Evolutionary conservation across 2,888 invertebrate species (phyloP), one percentile per base, ranked within the genome.

Genomic region (Scaptomyza caliginosa): DNA sequence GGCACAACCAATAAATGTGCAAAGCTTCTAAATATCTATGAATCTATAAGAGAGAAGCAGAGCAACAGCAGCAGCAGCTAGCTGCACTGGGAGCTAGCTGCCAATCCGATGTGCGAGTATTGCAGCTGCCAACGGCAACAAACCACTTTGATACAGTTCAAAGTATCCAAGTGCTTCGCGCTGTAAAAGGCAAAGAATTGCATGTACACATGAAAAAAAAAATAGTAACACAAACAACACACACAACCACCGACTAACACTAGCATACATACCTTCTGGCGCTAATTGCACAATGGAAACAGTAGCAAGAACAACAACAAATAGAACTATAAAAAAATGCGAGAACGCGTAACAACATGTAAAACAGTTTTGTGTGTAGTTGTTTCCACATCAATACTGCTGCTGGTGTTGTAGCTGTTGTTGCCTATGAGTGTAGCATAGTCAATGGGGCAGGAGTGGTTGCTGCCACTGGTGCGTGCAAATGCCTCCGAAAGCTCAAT

Each of bases 111-210:
- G 46, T 54, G 58, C 58, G 77, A 26, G 59, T 30, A 51, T 66
- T 76, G 24, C 72, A 62, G 64, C 58, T 73, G 77, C 74, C 77
- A 64, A 59, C 52, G 80, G 77, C 76, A 60, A 65, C 67, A 70
- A 79, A 64, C 77, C 72, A 57, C 86, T 79, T 79, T 72, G 80
- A 86, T 76, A 49, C 67, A 83, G 86, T 86, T 80, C 67, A 77
- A 81, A 84, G 86, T 70, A 80, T 83, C 58, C 80, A 75, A 83
- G 63, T 58, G 66, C 68, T 55, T 65, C 49, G 50, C 62, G 60
- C 34, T 39, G n/a, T 52, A 24, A 59, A 56, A 59, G 66, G 52
- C 65, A 57, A 59, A 60, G 59, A 51, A 56, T 28, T 28, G 55
- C 19, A 64, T 17, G 24, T 10, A 45, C 4, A n/a, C 10, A 52